Base-by-base conservation (phyloP, 1,140 invertebrate genomes). In the Zaprionus vittiger region DNA sequence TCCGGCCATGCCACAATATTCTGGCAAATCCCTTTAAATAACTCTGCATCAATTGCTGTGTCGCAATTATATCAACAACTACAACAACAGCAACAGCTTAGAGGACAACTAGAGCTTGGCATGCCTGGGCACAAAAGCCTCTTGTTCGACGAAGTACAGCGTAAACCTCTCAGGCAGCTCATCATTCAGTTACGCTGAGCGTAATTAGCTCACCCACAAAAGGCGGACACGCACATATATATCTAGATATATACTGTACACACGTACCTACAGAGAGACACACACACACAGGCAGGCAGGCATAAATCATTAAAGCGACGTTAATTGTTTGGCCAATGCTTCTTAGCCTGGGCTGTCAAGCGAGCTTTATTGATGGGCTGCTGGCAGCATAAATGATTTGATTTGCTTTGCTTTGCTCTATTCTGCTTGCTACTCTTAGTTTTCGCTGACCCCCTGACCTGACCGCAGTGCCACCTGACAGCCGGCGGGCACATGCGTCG, bases 301-400 rank as follows among this genome's bases (percentile, higher is more conserved):
- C 85, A 89, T 89, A 82, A 89, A 89, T 89, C 85, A 89, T 89
- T 81, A 90, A 82, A 75, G 79, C 79, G 49, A 63, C 81, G 85
- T 90, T 89, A 89, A 89, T 89, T 89, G 85, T 89, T 90, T 85
- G 81, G 59, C 79, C 79, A 85, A 73, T 41, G 52, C 66, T 64
- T 59, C 73, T 72, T 72, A 65, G 28, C 67, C 49, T 17, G 56
- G 68, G 57, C 83, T 87, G 83, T 87, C 83, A 87, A 83, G 78
- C 79, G 68, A 62, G 76, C 74, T 89, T 87, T 87, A 87, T 87
- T 87, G 83, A 87, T 87, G 83, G 74, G 66, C 63, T 79, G 67
- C 65, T 70, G 55, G 80, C 68, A 79, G 84, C 83, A 89, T 87
- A 87, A 87, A 89, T 89, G 83, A 87, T 87, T 83, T 87, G 83